Base-by-base conservation (phyloP, 2,113 vertebrate species). In the Pholis gunnellus region DNA sequence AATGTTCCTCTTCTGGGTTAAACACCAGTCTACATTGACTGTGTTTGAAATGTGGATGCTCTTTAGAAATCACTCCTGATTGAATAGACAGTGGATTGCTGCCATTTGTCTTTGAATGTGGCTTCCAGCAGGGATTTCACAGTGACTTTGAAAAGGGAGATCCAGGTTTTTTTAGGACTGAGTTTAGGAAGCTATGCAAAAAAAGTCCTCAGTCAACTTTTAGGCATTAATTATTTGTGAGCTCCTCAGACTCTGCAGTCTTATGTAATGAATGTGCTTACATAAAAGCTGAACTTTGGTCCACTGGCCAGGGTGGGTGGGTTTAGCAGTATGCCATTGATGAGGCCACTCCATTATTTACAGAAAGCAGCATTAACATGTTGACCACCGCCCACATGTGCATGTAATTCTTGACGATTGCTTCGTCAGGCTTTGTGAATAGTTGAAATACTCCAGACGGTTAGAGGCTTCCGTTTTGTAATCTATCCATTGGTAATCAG, bases 231-330 rank as follows among this genome's bases (percentile, higher is more conserved):
- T 95, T 93, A 95, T 96, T 94, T 92, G 94, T 95, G 92, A 94
- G 93, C 93, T 90, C 86, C 92, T 94, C 92, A 89, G 89, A 89
- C 89, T 93, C 92, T 93, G 92, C 90, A 94, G 92, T 94, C 90
- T 96, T 95, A 95, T 93, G 92, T 94, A 95, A 95, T 94, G 89
- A 88, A 89, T 87, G 93, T 85, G 88, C 93, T 95, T 96, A 93
- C 91, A 94, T 95, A 95, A 95, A 96, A 90, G 91, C 88, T 95
- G 93, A 95, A 94, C 95, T 95, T 95, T 96, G 90, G 87, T 92
- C 93, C 76, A 94, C 86, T 95, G 86, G 91, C 92, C 78, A 91
- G 89, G 82, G 75, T 69, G 59, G 61, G 63, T 69, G 91, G 78
- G 94, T 94, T 94, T 86, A 93, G 90, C 87, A 86, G 87, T 89